Base-by-base conservation (phyloP, 2,888 invertebrate species). In the Invenusta paracnida region DNA sequence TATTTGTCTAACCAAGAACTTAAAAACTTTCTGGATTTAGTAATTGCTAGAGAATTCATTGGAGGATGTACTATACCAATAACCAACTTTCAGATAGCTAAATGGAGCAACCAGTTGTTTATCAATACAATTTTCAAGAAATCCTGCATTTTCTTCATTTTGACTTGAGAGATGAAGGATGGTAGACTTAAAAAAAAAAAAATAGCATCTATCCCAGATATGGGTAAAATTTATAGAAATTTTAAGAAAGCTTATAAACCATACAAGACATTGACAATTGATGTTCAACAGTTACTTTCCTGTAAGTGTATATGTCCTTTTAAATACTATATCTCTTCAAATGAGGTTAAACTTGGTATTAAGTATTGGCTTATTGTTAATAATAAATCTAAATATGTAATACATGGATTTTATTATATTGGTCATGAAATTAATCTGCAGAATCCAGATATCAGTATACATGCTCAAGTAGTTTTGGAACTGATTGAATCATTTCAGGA, bases 261-360 rank as follows among this genome's bases (percentile, higher is more conserved):
- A 5, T 73, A 83, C 27, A 48, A 83, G 66, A 83, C 30, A 31
- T n/a, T 83, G 27, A 83, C 83, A 30, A 83, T 83, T 66, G 83
- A 83, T 83, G 83, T n/a, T n/a, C n/a, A 83, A 48, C 48, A 83
- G 66, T 48, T 83, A 30, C 48, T 31, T 83, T 48, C 82, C 82
- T 29, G 31, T 48, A 83, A 83, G 48, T 83, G 31, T 83, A 23
- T 66, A 27, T 83, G 30, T 66, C 83, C 83, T 31, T 83, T 28
- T 66, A 83, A n/a, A 5, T 48, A 83, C n/a, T 83, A 83, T 25
- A 83, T 66, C 27, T 73, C 73, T 83, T 23, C 66, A 66, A 83
- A 83, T 17, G 67, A 66, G 5, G 83, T 73, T 48, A 83, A 83
- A 30, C n/a, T 66, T 83, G 83, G 83, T 27, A 83, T 83, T 27